Evolutionary conservation across 2,888 invertebrate species (phyloP).

Genomic region (Onthophagus sagittarius): DNA sequence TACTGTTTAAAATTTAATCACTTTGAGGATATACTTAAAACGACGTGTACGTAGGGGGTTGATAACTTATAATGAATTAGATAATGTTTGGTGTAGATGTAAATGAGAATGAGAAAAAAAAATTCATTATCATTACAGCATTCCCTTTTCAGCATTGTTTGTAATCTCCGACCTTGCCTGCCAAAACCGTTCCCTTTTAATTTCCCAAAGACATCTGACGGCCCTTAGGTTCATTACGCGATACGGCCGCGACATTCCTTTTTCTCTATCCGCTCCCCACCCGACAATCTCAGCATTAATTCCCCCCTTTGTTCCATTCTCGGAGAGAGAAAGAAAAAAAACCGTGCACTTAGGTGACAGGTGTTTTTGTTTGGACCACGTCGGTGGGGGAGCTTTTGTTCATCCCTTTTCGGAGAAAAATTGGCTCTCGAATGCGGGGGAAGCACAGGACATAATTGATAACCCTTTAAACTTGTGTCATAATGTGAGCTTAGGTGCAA

Average conservation of each 20-base stretch:
- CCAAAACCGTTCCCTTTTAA: not conserved
- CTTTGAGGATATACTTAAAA: not conserved
- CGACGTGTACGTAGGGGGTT: too few relatives aligned
- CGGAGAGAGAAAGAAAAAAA: not conserved
- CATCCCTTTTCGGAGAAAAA: not conserved
- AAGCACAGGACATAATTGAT: not conserved
- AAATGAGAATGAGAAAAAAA: not conserved
- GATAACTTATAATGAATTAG: too few relatives aligned
- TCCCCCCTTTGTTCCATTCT: not conserved
- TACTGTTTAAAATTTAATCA: not conserved
- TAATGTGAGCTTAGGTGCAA: not conserved
- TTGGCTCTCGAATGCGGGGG: not conserved
- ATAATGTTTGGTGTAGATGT: too few relatives aligned
- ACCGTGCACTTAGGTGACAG: not conserved
- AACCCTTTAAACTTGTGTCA: not conserved
- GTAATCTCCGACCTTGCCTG: not conserved
- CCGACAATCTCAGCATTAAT: not conserved
- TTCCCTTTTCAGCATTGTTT: not conserved
- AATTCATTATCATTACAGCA: not conserved
- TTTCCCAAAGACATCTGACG: not conserved
- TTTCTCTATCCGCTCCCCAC: not conserved
- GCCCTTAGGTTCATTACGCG: not conserved
- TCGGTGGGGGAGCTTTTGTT: not conserved
- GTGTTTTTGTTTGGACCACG: not conserved
- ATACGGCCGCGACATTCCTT: not conserved